Percentiles rank a stretch among this genome's conserved stretches.
Evolutionary conservation across 2,113 vertebrate genomes (phyloP).

Genomic region (Neolamprologus caudopunctatus): DNA sequence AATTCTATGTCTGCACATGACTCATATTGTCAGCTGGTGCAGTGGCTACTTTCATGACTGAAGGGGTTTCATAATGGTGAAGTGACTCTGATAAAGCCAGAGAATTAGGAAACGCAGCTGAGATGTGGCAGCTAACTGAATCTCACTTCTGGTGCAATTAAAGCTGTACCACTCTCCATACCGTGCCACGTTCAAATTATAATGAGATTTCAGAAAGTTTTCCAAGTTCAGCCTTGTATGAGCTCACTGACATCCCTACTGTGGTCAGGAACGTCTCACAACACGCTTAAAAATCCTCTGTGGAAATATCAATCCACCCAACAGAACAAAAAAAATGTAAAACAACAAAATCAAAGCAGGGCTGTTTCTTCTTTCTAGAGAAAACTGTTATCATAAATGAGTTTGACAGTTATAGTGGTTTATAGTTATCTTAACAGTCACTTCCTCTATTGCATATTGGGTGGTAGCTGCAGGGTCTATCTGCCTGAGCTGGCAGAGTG

Average conservation of each 20-base stretch:
- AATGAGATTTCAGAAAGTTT: background rate
- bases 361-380: background rate
- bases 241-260: background rate
- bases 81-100: background rate
- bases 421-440: slow-evolving; percentile 11
- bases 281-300: background rate
- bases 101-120: background rate
- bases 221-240: background rate
- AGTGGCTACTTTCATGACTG: background rate
- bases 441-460: slow-evolving; percentile 28
- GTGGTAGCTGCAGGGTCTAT: slow-evolving; percentile 41
- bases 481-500: slow-evolving; percentile 48
- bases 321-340: background rate
- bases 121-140: slow-evolving; percentile 28
- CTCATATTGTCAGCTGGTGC: background rate
- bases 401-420: slow-evolving; percentile 13
- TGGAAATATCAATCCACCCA: background rate
- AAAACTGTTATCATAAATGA: background rate
- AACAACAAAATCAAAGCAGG: background rate
- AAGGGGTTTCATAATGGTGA: background rate
- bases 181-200: background rate
- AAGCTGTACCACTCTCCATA: background rate
- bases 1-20: background rate
- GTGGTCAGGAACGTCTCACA: background rate
- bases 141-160: slow-evolving; percentile 8